Base-by-base conservation (phyloP, 2,797 vertebrate species). In the Calcarius lapponicus region DNA sequence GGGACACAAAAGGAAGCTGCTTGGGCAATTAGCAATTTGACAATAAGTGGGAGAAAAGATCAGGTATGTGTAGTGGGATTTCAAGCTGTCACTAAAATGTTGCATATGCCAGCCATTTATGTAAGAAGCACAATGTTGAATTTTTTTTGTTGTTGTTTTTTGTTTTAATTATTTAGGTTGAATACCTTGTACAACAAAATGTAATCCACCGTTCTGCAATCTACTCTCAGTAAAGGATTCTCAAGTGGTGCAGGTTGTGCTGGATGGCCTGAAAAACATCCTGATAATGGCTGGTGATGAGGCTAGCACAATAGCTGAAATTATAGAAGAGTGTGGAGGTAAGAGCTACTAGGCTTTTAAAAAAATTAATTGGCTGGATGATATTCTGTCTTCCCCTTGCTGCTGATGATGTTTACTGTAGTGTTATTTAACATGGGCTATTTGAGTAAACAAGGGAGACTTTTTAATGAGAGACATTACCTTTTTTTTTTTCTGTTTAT, bases 271-370 rank as follows among this genome's bases (percentile, higher is more conserved):
- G 92, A 99, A 99, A 97, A 99, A 99, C 85, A 99, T 99, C 96
- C 98, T 99, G 93, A 99, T 99, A 97, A 99, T 99, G 99, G 99
- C 99, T 69, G 99, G 99, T 71, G 99, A 99, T 34, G 99, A 99
- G 97, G 99, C 99, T 92, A 99, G 99, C 98, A 99, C 98, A 91
- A 99, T 99, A 93, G 99, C 99, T 40, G 99, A 99, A 98, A 99
- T 99, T 96, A 99, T 99, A 95, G 99, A 99, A 95, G 99, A 99
- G 97, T 99, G 98, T 96, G 99, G 99, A 98, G 99, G 99, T 99
- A 96, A 97, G 97, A 45, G 72, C 56, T 93, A 36, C 7, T 57
- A 72, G 36, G 16, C 32, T 88, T 92, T 58, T 21, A 5, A 65
- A 86, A 91, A 83, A 40, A 0, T 40, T 31, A 34, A 60, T 86